These are phyloP conservation scores for Aeoliscus strigatus DNA, from an alignment of 2,797 vertebrate genomes.

Conservation along the genomic window DNA sequence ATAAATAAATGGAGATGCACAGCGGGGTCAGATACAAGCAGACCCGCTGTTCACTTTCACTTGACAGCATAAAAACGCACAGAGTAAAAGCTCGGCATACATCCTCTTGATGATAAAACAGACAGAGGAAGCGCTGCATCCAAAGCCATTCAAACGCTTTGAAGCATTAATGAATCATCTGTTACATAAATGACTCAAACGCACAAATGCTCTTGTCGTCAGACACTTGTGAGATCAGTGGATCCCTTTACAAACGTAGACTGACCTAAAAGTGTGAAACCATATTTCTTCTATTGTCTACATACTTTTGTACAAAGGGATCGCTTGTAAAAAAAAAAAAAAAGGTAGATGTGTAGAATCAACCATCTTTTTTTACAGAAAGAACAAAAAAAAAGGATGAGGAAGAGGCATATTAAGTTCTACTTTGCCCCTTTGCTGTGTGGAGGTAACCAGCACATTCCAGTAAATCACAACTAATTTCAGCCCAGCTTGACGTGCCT, in stretches of 20 bases:
- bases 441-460: conserved; percentile 69
- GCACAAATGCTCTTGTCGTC: background rate
- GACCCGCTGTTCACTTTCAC: conserved; percentile 2
- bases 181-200: background rate
- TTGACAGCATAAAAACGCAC: background rate
- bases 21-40: conserved; percentile 10
- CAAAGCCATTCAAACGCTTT: background rate
- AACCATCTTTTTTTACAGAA: conserved; percentile 2
- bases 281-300: background rate
- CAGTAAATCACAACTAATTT: conserved; percentile 74
- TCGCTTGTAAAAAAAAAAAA: conserved; percentile 6
- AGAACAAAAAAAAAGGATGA: conserved; percentile 6
- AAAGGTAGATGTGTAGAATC: background rate
- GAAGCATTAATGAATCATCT: too few relatives aligned
- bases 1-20: conserved; percentile 17
- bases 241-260: background rate
- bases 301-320: background rate
- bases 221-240: conserved; percentile 1
- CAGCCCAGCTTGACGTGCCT: conserved; percentile 62
- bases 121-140: background rate
- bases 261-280: background rate
- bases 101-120: conserved; percentile 3
- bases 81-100: conserved; percentile 1
- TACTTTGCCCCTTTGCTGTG: conserved; percentile 43
- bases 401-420: conserved; percentile 38